Evolutionary conservation across 2,113 vertebrate species (phyloP).

Genomic region (Tamias sibiricus): DNA sequence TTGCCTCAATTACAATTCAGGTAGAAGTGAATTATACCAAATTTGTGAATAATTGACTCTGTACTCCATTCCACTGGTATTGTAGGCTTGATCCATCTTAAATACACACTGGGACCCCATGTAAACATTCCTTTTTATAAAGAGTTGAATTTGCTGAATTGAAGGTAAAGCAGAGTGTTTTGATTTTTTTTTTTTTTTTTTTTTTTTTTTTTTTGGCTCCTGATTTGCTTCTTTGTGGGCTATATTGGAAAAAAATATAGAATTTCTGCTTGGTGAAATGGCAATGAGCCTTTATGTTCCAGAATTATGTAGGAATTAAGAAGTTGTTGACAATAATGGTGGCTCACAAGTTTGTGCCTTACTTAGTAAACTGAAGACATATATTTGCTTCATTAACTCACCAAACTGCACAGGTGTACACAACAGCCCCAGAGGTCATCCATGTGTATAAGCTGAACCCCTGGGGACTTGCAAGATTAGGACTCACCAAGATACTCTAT

Average conservation of each 20-base stretch:
- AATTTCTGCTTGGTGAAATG: slow-evolving; percentile 62
- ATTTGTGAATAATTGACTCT: slow-evolving; percentile 54
- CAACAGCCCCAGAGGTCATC: background rate
- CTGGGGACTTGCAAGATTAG: background rate
- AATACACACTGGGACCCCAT: background rate
- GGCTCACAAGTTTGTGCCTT: slow-evolving; percentile 40
- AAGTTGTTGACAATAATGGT: slow-evolving; percentile 7
- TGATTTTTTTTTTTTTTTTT: slow-evolving; percentile 36
- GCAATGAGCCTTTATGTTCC: slow-evolving; percentile 47
- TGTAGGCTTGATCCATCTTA: slow-evolving; percentile 33
- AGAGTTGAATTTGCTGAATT: slow-evolving; percentile 28
- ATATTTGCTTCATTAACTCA: slow-evolving; percentile 40
- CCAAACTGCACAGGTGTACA: background rate
- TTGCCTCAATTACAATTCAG: slow-evolving; percentile 49
- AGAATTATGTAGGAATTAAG: slow-evolving; percentile 41
- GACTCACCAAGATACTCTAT: background rate
- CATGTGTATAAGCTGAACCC: background rate
- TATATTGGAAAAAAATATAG: background rate
- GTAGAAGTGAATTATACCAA: slow-evolving; percentile 66
- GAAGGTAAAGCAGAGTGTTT: slow-evolving; percentile 36
- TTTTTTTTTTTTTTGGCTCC: background rate
- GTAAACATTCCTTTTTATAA: slow-evolving; percentile 58
- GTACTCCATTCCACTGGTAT: slow-evolving; percentile 16
- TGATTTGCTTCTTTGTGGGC: slow-evolving; percentile 46
- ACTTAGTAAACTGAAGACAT: slow-evolving; percentile 54